A percentile compares a stretch with the other conserved stretches of the same genome.
These are phyloP conservation scores for Lepidurus arcticus DNA, from an alignment of 1,140 invertebrate genomes.

Conservation along the genomic window DNA sequence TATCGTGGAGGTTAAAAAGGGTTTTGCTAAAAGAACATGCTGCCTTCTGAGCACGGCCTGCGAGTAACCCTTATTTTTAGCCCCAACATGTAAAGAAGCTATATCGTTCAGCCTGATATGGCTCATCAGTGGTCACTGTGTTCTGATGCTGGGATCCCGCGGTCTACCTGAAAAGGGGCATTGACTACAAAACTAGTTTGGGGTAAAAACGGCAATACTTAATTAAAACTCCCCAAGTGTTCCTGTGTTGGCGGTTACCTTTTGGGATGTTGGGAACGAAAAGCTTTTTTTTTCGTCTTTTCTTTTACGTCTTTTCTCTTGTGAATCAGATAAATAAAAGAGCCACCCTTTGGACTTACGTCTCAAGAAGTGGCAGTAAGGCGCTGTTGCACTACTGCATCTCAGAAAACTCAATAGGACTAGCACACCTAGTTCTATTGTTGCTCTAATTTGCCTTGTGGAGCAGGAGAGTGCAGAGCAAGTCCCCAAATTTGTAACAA, in stretches of 20 bases:
- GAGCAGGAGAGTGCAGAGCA: neutral
- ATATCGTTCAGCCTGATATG: neutral
- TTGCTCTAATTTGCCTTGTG: slow-evolving; percentile 11
- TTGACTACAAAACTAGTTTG: neutral
- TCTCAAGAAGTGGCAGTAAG: neutral
- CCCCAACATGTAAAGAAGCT: too few relatives aligned
- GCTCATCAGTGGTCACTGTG: slow-evolving; percentile 12
- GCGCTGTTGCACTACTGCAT: neutral
- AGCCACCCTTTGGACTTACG: slow-evolving; percentile 15
- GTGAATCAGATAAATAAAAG: slow-evolving; percentile 15
- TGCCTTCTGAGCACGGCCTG: too few relatives aligned
- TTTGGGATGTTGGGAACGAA: neutral
- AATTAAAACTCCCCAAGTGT: slow-evolving; percentile 7
- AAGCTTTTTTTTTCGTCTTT: neutral
- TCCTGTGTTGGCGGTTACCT: slow-evolving; percentile 12
- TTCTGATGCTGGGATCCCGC: slow-evolving; percentile 1
- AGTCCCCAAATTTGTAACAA: neutral
- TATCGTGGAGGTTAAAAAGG: neutral
- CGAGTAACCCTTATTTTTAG: too few relatives aligned
- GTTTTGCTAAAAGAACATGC: too few relatives aligned
- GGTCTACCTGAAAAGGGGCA: neutral
- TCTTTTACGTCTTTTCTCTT: neutral
- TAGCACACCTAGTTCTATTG: neutral
- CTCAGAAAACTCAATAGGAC: neutral
- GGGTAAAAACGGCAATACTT: neutral